Base-by-base conservation (phyloP, 2,888 invertebrate genomes). In the Bellardia bayeri region DNA sequence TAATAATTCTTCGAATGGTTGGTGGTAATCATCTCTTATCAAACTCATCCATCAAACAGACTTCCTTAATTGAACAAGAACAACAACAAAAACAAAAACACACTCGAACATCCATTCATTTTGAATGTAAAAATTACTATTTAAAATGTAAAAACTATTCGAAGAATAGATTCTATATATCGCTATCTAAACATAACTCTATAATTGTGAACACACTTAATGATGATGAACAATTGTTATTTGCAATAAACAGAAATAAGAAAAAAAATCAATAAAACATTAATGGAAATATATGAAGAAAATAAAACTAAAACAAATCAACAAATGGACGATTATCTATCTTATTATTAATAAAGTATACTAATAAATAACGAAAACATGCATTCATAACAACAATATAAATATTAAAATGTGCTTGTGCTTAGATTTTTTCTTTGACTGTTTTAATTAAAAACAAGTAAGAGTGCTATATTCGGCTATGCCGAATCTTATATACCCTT, bases 11-110 rank as follows among this genome's bases (percentile, higher is more conserved):
- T 72, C 82, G 45, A 90, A 90, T 86, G 91, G 90, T 49, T 90
- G 91, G 90, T 91, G 90, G 90, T 91, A 90, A 89, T 71, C 56
- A 49, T 13, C 0, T 3, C 63, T 45, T 61, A 78, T 68, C 3
- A 37, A 56, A 3, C 63, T 14, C 40, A 63, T 63, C 40, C 14
- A n/a, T 40, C 63, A 37, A 37, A 7, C n/a, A 30, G 14, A 72
- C 13, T 61, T 74, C 61, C 45, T 23, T 14, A 74, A 61, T 14
- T 71, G 6, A 49, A 11, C 5, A 9, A 51, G 11, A 49, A 11
- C 37, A 71, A 69, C 66, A 23, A 79, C 33, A 71, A 69, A 71
- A 23, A 79, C 33, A 54, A 54, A 63, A 40, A 64, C 45, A 37
- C 72, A 79, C 84, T 74, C 76, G 58, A 63, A 80, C 72, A 85